Base-by-base conservation (phyloP, 2,113 vertebrate genomes). In the Etheostoma spectabile region DNA sequence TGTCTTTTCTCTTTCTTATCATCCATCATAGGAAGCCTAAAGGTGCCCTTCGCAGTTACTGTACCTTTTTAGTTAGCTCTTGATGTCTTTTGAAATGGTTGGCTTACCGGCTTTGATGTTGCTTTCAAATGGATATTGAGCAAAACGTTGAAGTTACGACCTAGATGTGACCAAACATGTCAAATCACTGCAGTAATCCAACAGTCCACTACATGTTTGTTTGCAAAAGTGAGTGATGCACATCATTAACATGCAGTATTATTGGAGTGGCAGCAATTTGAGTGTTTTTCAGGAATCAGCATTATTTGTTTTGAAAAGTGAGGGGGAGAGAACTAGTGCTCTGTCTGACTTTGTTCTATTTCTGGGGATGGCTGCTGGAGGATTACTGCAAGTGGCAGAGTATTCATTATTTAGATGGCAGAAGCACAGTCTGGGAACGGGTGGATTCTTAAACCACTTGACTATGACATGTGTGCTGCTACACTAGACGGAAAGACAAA, bases 371-470 rank as follows among this genome's bases (percentile, higher is more conserved):
- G 90, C 91, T 75, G 61, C 70, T 82, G 79, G 73, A 77, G 60
- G 63, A 90, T 79, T 92, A 84, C 60, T 79, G 86, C 61, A 87
- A 92, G 90, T 93, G 90, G 80, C 92, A 86, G 89, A 82, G 82
- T 89, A 88, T 95, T 93, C 88, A 92, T 95, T 94, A 89, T 95
- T 95, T 92, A 93, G 88, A 38, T 83, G 83, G 88, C 89, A 88
- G 91, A 63, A 85, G 91, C 83, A 53, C 93, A 89, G 83, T 84
- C 82, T 84, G 84, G 89, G 81, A 88, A 83, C 35, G 74, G 93
- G 67, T 84, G 62, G 89, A 92, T 89, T 82, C 73, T 84, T 83
- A 90, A 93, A 91, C 90, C 93, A 88, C 92, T 91, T 93, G 92
- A 89, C 88, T 86, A 69, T 89, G 90, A 91, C 92, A 89, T 91